Percentiles rank a stretch among this genome's conserved stretches.
phyloP scores from a whole-genome alignment of 2,888 invertebrate species.

The Chalcis sispes region DNA sequence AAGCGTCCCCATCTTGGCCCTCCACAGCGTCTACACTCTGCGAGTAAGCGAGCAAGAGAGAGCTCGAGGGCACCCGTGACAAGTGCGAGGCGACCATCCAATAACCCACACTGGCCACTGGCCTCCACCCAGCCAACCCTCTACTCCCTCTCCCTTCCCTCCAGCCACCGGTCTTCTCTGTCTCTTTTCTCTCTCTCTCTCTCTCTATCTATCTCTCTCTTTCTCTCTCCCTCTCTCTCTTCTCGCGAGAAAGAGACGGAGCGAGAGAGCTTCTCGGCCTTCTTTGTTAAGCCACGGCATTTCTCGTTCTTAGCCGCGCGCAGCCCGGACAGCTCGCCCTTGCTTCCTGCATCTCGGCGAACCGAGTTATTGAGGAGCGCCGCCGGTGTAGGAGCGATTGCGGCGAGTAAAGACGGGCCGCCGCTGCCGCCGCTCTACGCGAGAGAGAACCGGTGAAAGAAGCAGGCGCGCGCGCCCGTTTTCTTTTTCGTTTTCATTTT shows the following conservation, averaged over 20 bases:
- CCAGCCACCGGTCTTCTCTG: not conserved
- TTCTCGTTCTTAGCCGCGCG: slow-evolving; percentile 26
- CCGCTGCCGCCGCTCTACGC: no score
- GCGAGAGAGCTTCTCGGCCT: slow-evolving; percentile 7
- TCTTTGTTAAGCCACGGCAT: slow-evolving; percentile 29
- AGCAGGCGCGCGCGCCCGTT: no score
- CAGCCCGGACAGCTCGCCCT: slow-evolving; percentile 4
- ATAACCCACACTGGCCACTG: slow-evolving; percentile 66
- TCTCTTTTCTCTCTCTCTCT: no score
- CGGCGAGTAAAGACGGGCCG: not conserved
- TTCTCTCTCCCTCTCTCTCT: slow-evolving; percentile 45
- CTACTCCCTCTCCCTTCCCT: slow-evolving; percentile 51
- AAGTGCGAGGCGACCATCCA: slow-evolving; percentile 72
- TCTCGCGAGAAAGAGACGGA: slow-evolving; percentile 2
- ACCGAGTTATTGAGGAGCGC: slow-evolving; percentile 66
- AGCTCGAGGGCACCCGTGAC: slow-evolving; percentile 67
- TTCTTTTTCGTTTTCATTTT: not conserved
- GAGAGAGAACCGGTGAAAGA: no score
- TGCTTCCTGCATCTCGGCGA: slow-evolving; percentile 47
- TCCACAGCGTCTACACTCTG: not conserved
- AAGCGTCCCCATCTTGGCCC: not conserved
- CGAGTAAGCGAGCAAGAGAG: not conserved
- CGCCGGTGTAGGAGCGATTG: not conserved
- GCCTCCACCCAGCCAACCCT: slow-evolving; percentile 59
- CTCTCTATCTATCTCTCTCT: slow-evolving; percentile 53